phyloP scores from a whole-genome alignment of 2,888 invertebrate species.

The Drosophila anceps region DNA sequence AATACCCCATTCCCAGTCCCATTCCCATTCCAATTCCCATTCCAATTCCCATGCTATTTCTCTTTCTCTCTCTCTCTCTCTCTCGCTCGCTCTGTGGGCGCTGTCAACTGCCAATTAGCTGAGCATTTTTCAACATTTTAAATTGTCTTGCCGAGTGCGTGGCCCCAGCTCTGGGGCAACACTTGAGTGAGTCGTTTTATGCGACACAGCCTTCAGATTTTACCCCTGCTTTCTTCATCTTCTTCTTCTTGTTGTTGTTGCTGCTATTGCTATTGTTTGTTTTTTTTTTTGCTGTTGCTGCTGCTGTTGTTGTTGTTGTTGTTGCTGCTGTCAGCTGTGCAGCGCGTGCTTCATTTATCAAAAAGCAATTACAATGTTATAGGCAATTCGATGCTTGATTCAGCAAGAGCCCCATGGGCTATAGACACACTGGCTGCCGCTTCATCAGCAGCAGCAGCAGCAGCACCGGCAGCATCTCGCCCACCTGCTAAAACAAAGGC shows the following conservation, averaged over 20 bases:
- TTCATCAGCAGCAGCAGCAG: neutral
- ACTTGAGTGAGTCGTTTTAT: constrained; percentile 75
- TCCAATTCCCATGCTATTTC: neutral
- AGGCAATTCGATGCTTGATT: constrained; percentile 60
- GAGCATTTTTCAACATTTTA: constrained; percentile 78
- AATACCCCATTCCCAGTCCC: neutral
- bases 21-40: neutral
- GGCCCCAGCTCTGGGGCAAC: constrained; percentile 59
- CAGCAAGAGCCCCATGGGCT: constrained; percentile 40
- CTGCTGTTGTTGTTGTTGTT: constrained; percentile 32
- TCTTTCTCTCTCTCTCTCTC: constrained; percentile 7
- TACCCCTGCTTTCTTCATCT: constrained; percentile 12
- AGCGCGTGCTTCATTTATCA: constrained; percentile 79
- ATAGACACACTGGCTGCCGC: constrained; percentile 7
- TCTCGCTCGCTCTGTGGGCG: constrained; percentile 51
- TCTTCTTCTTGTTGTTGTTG: constrained; percentile 7
- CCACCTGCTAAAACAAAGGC: constrained; percentile 44
- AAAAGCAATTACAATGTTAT: constrained; percentile 79
- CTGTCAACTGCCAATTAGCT: constrained; percentile 78
- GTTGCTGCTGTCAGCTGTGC: constrained; percentile 69
- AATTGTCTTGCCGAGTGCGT: constrained; percentile 77
- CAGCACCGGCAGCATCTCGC: neutral
- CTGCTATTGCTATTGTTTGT: neutral
- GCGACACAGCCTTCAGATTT: constrained; percentile 49
- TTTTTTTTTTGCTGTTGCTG: neutral